These are phyloP conservation scores for Baccha elongata DNA, from an alignment of 2,888 invertebrate genomes.

Conservation along the genomic window DNA sequence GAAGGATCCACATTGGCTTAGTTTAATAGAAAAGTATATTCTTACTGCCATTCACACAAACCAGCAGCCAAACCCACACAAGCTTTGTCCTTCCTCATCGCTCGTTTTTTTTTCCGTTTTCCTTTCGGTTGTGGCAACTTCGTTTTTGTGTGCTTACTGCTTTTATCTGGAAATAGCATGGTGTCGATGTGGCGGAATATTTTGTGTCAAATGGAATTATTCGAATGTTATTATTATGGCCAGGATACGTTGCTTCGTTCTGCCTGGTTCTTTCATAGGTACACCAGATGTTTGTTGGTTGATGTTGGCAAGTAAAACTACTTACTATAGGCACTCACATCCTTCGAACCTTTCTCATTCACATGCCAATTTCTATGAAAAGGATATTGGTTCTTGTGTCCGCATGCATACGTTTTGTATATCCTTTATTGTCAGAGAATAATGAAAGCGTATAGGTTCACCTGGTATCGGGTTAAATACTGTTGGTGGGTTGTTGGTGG, in stretches of 20 bases:
- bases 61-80: not conserved
- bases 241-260: conserved; percentile 33
- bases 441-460: not conserved
- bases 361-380: conserved; percentile 26
- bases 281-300: conserved; percentile 27
- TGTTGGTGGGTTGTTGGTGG: no score
- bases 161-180: conserved; percentile 14
- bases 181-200: conserved; percentile 38
- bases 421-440: not conserved
- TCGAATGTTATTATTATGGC: conserved; percentile 63
- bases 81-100: not conserved
- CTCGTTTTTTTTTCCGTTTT: not conserved
- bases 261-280: conserved; percentile 22
- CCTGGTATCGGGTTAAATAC: conserved; percentile 1
- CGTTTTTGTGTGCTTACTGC: not conserved
- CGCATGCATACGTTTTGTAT: conserved; percentile 9
- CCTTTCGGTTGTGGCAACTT: not conserved
- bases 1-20: conserved; percentile 32
- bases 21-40: conserved; percentile 51
- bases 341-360: not conserved
- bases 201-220: conserved; percentile 64
- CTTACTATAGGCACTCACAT: not conserved
- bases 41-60: conserved; percentile 1
- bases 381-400: conserved; percentile 29
- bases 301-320: not conserved